Evolutionary conservation across 2,888 invertebrate genomes (phyloP), one percentile per base, ranked within the genome.

Genomic region (Erynnis tages): DNA sequence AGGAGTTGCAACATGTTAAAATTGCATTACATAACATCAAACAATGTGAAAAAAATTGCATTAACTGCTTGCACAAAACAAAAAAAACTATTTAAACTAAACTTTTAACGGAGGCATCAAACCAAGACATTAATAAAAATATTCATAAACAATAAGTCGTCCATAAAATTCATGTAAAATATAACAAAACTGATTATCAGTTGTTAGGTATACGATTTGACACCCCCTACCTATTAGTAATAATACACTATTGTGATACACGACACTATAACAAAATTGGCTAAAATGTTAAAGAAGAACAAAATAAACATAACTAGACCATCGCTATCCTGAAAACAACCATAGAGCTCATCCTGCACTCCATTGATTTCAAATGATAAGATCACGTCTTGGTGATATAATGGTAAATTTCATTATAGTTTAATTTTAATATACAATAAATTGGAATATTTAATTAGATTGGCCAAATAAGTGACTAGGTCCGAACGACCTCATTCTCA

Each of bases 1-100:
- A 91, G 90, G 91, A 90, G 87, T 90, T 91, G 91, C 91, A 91
- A 88, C 82, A 83, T 87, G 88, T 84, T 82, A 87, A 84, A 84
- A 86, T 88, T 90, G 90, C 90, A 89, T 87, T 90, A 89, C 84
- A 90, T 90, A 89, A 89, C 89, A 90, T 90, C 87, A 85, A 88
- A 88, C 87, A 88, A 90, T 89, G 88, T 89, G 90, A 88, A 89
- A 89, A 84, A 79, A 82, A 78, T 88, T 89, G 89, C 89, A 89
- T 89, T 82, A 88, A 88, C 87, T 79, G 90, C 85, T 88, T 88
- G 88, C 88, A 86, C 82, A 86, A 88, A 89, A 87, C 87, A 85
- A 87, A 88, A 89, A 88, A 87, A 89, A 87, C 75, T 79, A 85
- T 85, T 85, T 79, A 88, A 89, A 89, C 79, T 86, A 87, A 87